Base-by-base conservation (phyloP, 92 coral and sea anemone genomes). In the Phymanthus crucifer region DNA sequence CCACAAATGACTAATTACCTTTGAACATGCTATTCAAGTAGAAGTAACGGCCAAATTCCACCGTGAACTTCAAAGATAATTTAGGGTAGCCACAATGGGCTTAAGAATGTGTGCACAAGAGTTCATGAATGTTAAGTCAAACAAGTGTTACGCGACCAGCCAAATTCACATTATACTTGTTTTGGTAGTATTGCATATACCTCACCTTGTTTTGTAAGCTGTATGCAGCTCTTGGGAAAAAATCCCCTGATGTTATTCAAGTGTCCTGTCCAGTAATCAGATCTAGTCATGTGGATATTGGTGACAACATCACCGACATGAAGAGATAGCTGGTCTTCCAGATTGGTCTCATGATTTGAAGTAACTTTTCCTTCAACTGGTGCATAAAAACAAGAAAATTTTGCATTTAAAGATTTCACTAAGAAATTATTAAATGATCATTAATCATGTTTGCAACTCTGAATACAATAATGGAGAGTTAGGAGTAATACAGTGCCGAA, bases 311-410 rank as follows among this genome's bases (percentile, higher is more conserved):
- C 87, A 11, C 89, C 87, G 34, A 72, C 80, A 35, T 66, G 31
- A 18, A 89, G 82, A 52, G 65, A 70, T 69, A 89, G 75, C 84
- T 89, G 89, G 73, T 89, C 89, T 18, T 85, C 82, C 50, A 81
- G 76, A 46, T 69, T 76, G 17, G 89, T 85, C 43, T 73, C 76
- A 37, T 81, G 78, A 1, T 78, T 74, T 13, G 73, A 37, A 32
- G 81, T 47, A 18, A 77, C 92, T 89, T 68, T 82, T 46, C 84
- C 92, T 66, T 89, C 84, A 37, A 73, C 84, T 89, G 27, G 7
- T 38, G 29, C 18, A 29, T 7, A 27, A 38, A 48, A 33, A 40
- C 32, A 47, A 14, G 24, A 40, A 21, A 50, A 50, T 11, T 11
- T 1, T n/a, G 18, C 58, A n/a, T n/a, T n/a, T 16, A 21, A 50